Base-by-base conservation (phyloP, 2,113 vertebrate genomes). In the Hypomesus transpacificus region DNA sequence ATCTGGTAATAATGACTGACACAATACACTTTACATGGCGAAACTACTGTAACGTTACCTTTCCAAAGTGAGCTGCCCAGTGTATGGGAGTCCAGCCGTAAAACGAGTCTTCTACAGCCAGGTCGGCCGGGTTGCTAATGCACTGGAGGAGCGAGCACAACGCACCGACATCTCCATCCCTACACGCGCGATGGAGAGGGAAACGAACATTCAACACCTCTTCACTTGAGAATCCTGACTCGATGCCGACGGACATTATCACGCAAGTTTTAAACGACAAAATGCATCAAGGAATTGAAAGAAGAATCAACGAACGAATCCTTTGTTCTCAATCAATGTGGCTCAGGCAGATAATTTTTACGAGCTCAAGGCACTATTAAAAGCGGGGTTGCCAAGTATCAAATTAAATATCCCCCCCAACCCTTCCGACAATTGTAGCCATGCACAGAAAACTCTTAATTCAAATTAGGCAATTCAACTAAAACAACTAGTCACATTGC, bases 1-100 rank as follows among this genome's bases (percentile, higher is more conserved):
- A 46, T 46, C 39, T 46, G 7, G 31, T 34, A 4, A 34, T 34
- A 4, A 34, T 34, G 31, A 34, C 31, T 3, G 39, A 46, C 39
- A 46, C 1, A 46, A 46, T 46, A 5, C 16, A 0, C 14, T 61
- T 61, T 26, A 11, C 16, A 28, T 17, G 6, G 8, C 54, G 21
- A 56, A 14, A 9, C 7, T n/a, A 26, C 18, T 9, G 11, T 39
- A 14, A 6, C 7, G 20, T 75, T 92, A 96, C 96, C 96, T 96
- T 96, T 84, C 96, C 96, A 77, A 98, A 98, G 84, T 98, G 96
- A 73, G 96, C 95, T 79, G 95, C 96, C 96, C 96, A 98, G 80
- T 98, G 96, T 80, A 98, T 91, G 11, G 96, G 96, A 51, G 95
- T 96, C 96, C 96, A 98, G 76, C 96, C 96, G 83, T 98, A 98